These are phyloP conservation scores for Mizuhopecten yessoensis DNA, from an alignment of 1,140 invertebrate species.

Conservation along the genomic window DNA sequence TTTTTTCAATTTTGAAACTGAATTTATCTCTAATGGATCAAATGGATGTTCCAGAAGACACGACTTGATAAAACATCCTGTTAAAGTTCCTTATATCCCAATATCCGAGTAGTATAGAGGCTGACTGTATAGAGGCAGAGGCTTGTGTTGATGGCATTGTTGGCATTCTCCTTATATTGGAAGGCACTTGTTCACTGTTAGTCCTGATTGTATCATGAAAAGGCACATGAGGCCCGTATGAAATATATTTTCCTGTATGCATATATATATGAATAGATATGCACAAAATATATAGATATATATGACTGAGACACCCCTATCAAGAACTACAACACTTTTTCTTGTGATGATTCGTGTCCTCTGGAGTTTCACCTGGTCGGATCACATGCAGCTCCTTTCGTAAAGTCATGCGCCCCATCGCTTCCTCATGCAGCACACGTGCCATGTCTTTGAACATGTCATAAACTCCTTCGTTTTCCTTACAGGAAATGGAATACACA, in stretches of 20 bases:
- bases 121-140: too few species aligned
- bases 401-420: constrained; percentile 75
- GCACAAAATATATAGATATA: neutral
- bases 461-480: constrained; percentile 92
- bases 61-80: too few species aligned
- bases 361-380: constrained; percentile 74
- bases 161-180: neutral
- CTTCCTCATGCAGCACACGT: constrained; percentile 80
- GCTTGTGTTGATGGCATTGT: too few species aligned
- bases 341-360: constrained; percentile 60
- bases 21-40: too few species aligned
- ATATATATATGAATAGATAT: constrained; percentile 45
- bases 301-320: neutral
- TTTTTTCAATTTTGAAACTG: too few species aligned
- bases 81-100: too few species aligned
- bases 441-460: constrained; percentile 96
- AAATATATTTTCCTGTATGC: constrained; percentile 28
- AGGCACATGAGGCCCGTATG: neutral
- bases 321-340: constrained; percentile 69
- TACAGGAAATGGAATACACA: constrained; percentile 95
- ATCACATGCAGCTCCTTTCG: constrained; percentile 74
- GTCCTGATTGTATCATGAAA: neutral
- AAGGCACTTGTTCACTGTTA: neutral
- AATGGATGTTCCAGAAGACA: too few species aligned
- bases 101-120: too few species aligned